A percentile compares a stretch with the other conserved stretches of the same genome.
These are phyloP conservation scores for Desoria tigrina DNA, from an alignment of 2,888 invertebrate genomes.

Conservation along the genomic window DNA sequence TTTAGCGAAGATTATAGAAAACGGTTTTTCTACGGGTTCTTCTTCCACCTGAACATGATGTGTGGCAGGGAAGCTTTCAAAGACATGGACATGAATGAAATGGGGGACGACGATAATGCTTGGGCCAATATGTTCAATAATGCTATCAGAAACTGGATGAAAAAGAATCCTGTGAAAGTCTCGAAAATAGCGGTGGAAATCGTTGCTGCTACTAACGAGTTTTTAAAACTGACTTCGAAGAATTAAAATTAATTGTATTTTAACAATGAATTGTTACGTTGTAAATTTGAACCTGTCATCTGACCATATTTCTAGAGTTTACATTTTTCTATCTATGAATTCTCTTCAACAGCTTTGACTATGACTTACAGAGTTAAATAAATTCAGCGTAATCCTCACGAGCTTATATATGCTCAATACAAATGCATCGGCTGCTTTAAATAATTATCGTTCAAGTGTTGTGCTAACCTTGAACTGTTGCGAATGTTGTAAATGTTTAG, in stretches of 20 bases:
- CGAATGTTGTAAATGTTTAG: too few relatives aligned
- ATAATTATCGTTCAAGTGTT: too few relatives aligned
- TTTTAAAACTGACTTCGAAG: neutral
- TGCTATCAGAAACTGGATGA: slow-evolving; percentile 9
- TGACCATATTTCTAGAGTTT: too few relatives aligned
- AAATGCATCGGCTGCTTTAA: too few relatives aligned
- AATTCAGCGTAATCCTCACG: too few relatives aligned
- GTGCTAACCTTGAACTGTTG: too few relatives aligned
- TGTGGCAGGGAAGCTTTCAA: slow-evolving; percentile 26
- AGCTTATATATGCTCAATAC: too few relatives aligned
- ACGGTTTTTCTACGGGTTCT: slow-evolving; percentile 23
- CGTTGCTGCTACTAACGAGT: neutral
- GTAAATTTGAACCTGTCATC: too few relatives aligned
- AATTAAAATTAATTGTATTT: neutral
- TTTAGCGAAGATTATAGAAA: neutral
- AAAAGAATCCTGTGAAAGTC: slow-evolving; percentile 7
- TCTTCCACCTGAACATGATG: slow-evolving; percentile 14
- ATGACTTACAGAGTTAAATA: too few relatives aligned
- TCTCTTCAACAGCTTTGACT: too few relatives aligned
- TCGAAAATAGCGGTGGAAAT: slow-evolving; percentile 4
- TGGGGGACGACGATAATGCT: neutral
- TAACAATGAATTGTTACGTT: too few relatives aligned
- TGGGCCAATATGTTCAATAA: neutral
- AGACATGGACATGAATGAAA: neutral
- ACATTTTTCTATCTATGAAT: too few relatives aligned